Evolutionary conservation across 2,888 invertebrate species (phyloP), one percentile per base, ranked within the genome.

Genomic region (Reticulitermes lucifugus): DNA sequence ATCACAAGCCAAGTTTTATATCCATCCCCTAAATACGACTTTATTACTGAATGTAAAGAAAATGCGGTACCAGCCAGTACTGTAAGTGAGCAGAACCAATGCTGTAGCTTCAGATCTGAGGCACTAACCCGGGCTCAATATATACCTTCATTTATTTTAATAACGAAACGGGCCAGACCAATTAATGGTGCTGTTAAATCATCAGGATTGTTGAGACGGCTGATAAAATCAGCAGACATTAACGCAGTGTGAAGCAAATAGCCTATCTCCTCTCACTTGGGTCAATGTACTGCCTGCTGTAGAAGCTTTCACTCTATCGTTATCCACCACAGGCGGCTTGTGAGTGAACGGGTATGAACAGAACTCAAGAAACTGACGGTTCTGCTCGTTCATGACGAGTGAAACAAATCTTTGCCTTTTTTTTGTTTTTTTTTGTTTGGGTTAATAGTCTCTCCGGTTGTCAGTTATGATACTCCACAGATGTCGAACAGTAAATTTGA

Each of bases 281-380:
- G 80, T 80, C 80, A 80, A 59, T 60, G 80, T 80, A 80, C 80
- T 80, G 60, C 80, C 80, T 80, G 80, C 35, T 80, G 35, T 29
- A 29, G 60, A 41, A 80, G 12, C 73, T 41, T 73, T 65, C n/a
- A n/a, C n/a, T n/a, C 7, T n/a, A 9, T n/a, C 65, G 6, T 65
- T 1, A 0, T 18, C 18, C 1, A 18, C 18, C 14, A 4, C 5
- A 65, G 25, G 6, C 65, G 65, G 65, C 65, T n/a, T 25, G 0
- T 65, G 25, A 65, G n/a, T 25, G 65, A 12, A 25, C 65, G 25
- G 65, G 55, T 18, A 55, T 18, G 55, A 65, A 35, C 35, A 35
- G 35, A 35, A 35, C 35, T 35, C 35, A 35, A 35, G 35, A 35
- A 4, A 35, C 35, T 35, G 35, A 35, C 2, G 35, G 35, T 35